Percentiles rank a stretch among this genome's conserved stretches.
These are phyloP conservation scores for Ceuthmochares aereus DNA, from an alignment of 2,113 vertebrate species.

Conservation along the genomic window DNA sequence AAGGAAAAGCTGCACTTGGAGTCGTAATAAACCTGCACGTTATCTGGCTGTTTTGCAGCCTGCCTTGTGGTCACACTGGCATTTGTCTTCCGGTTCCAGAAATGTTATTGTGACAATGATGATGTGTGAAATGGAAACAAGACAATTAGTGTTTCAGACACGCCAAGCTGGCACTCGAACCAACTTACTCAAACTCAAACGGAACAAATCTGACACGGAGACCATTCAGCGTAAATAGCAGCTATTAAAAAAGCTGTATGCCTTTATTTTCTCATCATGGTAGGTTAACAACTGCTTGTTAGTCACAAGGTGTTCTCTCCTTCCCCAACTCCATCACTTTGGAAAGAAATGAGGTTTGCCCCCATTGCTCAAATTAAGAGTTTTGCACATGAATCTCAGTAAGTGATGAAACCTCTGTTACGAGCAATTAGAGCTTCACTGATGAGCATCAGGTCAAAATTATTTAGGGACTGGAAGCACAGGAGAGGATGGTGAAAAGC, in stretches of 20 bases:
- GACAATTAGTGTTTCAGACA: neutral
- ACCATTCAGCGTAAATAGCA: neutral
- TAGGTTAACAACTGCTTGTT: slow-evolving; percentile 3
- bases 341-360: neutral
- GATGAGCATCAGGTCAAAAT: neutral
- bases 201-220: neutral
- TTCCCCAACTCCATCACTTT: neutral
- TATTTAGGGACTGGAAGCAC: neutral
- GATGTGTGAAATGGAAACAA: slow-evolving; percentile 29
- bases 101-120: slow-evolving; percentile 6
- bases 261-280: neutral
- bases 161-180: neutral
- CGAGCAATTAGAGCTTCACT: neutral
- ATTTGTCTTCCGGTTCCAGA: neutral
- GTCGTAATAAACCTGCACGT: neutral
- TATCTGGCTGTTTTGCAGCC: neutral
- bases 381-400: neutral
- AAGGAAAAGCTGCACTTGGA: neutral
- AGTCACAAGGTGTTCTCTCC: slow-evolving; percentile 15
- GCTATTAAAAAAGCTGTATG: neutral
- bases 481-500: neutral
- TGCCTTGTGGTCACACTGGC: neutral
- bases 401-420: neutral
- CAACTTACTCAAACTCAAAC: neutral
- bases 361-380: neutral